phyloP scores from a whole-genome alignment of 2,113 vertebrate species.

The Tachysurus vachellii region DNA sequence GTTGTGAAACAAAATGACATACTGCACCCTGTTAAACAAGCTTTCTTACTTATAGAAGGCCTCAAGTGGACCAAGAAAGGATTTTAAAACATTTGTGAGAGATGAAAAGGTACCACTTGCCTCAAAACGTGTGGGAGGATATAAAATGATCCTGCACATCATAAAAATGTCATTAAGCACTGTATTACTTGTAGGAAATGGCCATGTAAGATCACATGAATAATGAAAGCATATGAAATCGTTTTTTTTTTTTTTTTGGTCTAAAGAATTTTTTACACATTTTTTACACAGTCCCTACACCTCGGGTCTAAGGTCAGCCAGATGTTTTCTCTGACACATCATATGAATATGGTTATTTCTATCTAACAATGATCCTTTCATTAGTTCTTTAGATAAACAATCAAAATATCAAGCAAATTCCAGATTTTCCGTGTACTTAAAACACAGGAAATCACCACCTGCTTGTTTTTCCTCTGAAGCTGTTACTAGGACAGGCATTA shows the following conservation, averaged over 20 bases:
- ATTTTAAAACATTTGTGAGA: conserved; percentile 5
- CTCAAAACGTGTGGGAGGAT: not conserved
- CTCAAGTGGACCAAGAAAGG: not conserved
- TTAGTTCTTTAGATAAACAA: not conserved
- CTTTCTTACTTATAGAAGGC: not conserved
- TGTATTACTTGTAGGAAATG: not conserved
- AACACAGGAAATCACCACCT: not conserved
- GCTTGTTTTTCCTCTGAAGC: not conserved
- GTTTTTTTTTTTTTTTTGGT: not conserved
- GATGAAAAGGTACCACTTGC: not conserved
- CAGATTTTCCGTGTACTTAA: not conserved
- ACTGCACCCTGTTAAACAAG: conserved; percentile 11
- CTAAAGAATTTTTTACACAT: not conserved
- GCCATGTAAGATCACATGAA: not conserved
- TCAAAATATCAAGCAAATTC: not conserved
- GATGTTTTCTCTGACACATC: not conserved
- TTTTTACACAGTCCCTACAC: not conserved
- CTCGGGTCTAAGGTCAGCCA: not conserved
- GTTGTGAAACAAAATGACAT: not conserved
- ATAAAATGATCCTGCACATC: not conserved
- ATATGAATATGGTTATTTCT: not conserved
- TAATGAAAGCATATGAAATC: not conserved
- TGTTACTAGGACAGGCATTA: conserved; percentile 3
- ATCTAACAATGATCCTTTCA: not conserved
- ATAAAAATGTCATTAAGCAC: not conserved